Evolutionary conservation across 2,113 vertebrate genomes (phyloP).

Genomic region (Phalacrocorax aristotelis): DNA sequence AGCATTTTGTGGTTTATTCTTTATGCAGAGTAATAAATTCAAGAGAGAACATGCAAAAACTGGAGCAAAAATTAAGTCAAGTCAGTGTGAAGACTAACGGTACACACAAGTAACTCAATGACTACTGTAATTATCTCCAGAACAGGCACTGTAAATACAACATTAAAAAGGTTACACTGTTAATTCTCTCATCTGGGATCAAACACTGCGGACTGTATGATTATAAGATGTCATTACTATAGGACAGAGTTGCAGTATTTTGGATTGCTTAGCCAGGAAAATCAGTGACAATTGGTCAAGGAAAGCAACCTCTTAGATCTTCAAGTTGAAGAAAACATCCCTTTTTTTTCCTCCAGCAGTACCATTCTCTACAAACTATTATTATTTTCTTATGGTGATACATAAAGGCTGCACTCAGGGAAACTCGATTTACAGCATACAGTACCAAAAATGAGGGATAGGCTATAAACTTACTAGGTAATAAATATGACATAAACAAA

Average conservation of each 20-base stretch:
- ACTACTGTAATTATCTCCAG: background rate
- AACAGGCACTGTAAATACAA: background rate
- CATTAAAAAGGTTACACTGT: background rate
- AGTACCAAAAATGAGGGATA: background rate
- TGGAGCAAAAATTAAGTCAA: background rate
- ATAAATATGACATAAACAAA: background rate
- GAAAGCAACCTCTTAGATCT: background rate
- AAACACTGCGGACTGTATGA: background rate
- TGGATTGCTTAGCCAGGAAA: background rate
- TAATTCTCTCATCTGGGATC: background rate
- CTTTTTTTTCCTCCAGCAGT: background rate
- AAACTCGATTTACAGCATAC: background rate
- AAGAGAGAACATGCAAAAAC: background rate
- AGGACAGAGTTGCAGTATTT: background rate
- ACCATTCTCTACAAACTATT: background rate
- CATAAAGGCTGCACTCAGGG: background rate
- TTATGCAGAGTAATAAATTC: background rate
- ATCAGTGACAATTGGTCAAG: background rate
- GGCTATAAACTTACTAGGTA: background rate
- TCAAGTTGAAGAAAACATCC: background rate
- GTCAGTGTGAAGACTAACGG: background rate
- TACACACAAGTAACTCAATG: background rate
- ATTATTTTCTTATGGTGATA: background rate
- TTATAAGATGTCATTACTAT: background rate
- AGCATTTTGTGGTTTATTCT: background rate